A percentile compares a stretch with the other conserved stretches of the same genome.
These are phyloP conservation scores for Lepidurus apus DNA, from an alignment of 1,140 invertebrate species.

Conservation along the genomic window DNA sequence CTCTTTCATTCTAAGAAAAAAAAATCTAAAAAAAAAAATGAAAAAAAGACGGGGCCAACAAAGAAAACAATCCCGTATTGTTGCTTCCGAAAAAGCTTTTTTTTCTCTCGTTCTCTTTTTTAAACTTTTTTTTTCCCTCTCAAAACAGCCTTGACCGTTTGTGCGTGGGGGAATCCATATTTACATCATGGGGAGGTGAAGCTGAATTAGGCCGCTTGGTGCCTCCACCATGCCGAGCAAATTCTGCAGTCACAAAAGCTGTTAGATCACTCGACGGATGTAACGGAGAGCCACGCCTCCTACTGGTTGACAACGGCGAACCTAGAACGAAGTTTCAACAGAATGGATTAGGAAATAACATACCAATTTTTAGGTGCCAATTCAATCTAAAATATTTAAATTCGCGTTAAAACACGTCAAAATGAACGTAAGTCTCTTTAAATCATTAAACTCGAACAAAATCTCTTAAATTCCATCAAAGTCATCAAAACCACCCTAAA, in stretches of 20 bases:
- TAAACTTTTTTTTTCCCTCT: not conserved
- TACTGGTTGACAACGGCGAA: conserved; percentile 44
- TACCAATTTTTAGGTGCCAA: too few relatives aligned
- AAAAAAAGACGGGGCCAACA: not conserved
- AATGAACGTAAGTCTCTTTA: too few relatives aligned
- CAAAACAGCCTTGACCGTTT: conserved; percentile 56
- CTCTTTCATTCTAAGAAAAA: not conserved
- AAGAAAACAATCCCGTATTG: not conserved
- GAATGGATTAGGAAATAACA: not conserved
- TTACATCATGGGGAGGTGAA: conserved; percentile 52
- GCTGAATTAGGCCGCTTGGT: conserved; percentile 60
- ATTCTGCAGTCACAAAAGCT: conserved; percentile 69
- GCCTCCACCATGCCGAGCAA: conserved; percentile 55
- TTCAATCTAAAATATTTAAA: too few relatives aligned
- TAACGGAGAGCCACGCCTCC: conserved; percentile 40
- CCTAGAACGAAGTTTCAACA: conserved; percentile 5
- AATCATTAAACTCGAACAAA: too few relatives aligned
- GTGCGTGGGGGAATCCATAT: conserved; percentile 62
- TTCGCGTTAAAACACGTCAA: too few relatives aligned
- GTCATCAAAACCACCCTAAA: not conserved
- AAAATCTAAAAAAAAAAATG: conserved; percentile 14
- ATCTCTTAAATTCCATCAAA: too few relatives aligned
- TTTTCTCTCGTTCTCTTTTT: not conserved
- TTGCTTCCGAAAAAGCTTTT: not conserved
- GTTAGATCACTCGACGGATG: conserved; percentile 57